Evolutionary conservation across 2,888 invertebrate species (phyloP).

Genomic region (Gortyna flavago): DNA sequence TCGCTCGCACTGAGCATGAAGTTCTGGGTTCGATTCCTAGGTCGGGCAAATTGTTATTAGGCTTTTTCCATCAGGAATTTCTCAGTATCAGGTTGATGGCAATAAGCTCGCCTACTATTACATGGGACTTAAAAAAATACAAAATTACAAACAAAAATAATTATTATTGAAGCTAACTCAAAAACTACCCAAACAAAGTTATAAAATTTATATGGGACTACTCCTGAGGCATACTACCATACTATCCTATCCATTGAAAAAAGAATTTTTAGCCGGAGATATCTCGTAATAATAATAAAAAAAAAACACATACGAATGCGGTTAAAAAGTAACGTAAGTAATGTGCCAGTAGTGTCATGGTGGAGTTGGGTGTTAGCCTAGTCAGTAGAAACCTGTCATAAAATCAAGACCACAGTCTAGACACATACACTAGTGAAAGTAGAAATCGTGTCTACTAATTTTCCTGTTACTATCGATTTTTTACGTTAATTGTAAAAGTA

Average conservation of each 20-base stretch:
- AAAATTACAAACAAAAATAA: too few relatives aligned
- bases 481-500: not conserved
- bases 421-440: conserved; percentile 49
- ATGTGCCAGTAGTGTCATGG: not conserved
- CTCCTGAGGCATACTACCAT: too few relatives aligned
- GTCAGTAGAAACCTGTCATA: conserved; percentile 42
- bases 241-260: too few relatives aligned
- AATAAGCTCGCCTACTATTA: not conserved
- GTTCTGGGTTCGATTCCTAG: not conserved
- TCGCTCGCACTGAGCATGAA: not conserved
- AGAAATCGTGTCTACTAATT: conserved; percentile 48
- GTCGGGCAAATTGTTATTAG: not conserved
- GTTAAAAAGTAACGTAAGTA: not conserved
- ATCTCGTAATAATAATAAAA: too few relatives aligned
- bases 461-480: conserved; percentile 33
- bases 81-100: not conserved
- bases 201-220: too few relatives aligned
- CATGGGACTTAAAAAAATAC: not conserved
- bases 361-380: not conserved
- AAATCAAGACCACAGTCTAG: conserved; percentile 3
- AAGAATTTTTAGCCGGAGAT: too few relatives aligned
- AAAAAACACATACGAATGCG: too few relatives aligned
- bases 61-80: not conserved
- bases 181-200: too few relatives aligned
- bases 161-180: too few relatives aligned